Percentiles rank a stretch among this genome's conserved stretches.
Evolutionary conservation across 2,797 vertebrate genomes (phyloP).

Genomic region (Podarcis siculus): DNA sequence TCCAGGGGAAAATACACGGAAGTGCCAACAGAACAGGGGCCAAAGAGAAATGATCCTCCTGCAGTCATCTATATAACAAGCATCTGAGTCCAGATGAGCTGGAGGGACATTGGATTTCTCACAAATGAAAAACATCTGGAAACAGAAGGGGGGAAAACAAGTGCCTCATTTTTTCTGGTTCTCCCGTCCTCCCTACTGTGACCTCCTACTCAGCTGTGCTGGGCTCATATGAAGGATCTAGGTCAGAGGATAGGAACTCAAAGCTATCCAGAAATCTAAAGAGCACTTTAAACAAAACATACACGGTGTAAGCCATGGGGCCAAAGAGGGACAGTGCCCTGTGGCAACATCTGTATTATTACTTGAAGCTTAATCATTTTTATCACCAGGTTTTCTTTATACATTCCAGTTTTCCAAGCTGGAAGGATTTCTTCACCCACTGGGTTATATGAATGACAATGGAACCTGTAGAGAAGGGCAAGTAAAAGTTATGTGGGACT

Average conservation of each 20-base stretch:
- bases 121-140: constrained; percentile 15
- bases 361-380: constrained; percentile 2
- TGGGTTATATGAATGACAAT: background rate
- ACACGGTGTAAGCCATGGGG: constrained; percentile 26
- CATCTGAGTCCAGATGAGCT: constrained; percentile 54
- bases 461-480: background rate
- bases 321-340: rapidly evolving
- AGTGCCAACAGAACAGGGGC: background rate
- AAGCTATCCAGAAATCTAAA: background rate
- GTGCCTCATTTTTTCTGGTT: constrained; percentile 8
- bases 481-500: background rate
- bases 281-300: constrained; percentile 1
- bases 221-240: background rate
- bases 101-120: background rate
- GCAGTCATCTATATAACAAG: constrained; percentile 65
- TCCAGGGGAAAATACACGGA: constrained; percentile 48
- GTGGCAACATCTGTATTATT: constrained; percentile 8
- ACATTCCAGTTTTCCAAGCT: background rate
- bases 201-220: rapidly evolving
- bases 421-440: rapidly evolving
- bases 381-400: constrained; percentile 21
- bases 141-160: constrained; percentile 17
- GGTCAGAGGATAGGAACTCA: background rate
- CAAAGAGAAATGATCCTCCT: constrained; percentile 38
- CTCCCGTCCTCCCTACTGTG: background rate